Percentiles rank a stretch among this genome's conserved stretches.
These are phyloP conservation scores for Andrena cerasifolii DNA, from an alignment of 1,140 invertebrate genomes.

Conservation along the genomic window DNA sequence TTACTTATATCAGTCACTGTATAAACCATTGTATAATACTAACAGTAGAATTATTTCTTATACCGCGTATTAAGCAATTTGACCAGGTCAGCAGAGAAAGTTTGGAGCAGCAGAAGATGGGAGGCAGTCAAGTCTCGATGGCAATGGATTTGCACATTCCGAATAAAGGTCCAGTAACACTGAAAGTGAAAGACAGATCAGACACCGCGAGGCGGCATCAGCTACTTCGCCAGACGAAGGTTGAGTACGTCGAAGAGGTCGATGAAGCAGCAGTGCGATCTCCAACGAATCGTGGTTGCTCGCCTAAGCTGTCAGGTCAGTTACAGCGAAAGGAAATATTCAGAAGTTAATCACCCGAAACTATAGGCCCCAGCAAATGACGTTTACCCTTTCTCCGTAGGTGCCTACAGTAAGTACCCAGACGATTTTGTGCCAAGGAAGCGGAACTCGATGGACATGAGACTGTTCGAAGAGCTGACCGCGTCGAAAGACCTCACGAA, in stretches of 20 bases:
- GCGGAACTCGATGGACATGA: constrained; percentile 78
- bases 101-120: constrained; percentile 82
- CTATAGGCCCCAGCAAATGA: too few relatives aligned
- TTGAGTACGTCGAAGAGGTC: constrained; percentile 83
- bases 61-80: neutral
- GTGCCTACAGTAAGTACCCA: constrained; percentile 76
- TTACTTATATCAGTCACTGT: too few relatives aligned
- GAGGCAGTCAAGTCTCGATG: constrained; percentile 87
- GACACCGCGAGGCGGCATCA: constrained; percentile 89
- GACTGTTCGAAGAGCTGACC: constrained; percentile 75
- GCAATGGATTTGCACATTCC: constrained; percentile 88
- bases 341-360: neutral
- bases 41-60: too few relatives aligned
- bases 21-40: too few relatives aligned
- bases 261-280: constrained; percentile 70
- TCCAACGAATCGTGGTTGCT: constrained; percentile 47
- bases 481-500: constrained; percentile 68
- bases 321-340: neutral
- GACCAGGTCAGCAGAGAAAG: constrained; percentile 76
- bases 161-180: constrained; percentile 85
- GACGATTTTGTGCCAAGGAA: constrained; percentile 78
- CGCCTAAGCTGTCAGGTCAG: constrained; percentile 73
- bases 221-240: constrained; percentile 88
- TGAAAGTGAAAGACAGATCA: constrained; percentile 86
- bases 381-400: constrained; percentile 41